These are phyloP conservation scores for Drosophila mauritiana DNA, from an alignment of 1,140 invertebrate genomes.

Conservation along the genomic window DNA sequence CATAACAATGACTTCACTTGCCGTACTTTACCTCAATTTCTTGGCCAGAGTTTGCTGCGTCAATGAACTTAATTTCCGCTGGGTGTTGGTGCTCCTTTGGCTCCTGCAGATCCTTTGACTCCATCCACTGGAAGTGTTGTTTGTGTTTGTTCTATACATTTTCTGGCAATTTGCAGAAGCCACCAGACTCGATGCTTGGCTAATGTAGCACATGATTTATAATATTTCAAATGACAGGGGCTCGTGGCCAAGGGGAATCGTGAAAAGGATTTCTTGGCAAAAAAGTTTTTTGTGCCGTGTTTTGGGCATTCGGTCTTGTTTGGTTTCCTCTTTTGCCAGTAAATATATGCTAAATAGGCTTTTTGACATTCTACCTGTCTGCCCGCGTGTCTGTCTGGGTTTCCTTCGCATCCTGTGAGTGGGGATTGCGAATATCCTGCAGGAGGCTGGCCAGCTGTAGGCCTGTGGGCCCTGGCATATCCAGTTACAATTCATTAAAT, in stretches of 20 bases:
- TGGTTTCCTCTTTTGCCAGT: constrained; percentile 44
- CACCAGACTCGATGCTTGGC: constrained; percentile 63
- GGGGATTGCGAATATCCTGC: not conserved
- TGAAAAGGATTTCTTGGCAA: constrained; percentile 62
- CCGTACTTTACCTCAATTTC: constrained; percentile 5
- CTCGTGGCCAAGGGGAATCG: constrained; percentile 3
- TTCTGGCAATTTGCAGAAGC: constrained; percentile 76
- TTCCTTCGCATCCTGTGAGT: not conserved
- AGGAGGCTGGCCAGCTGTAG: constrained; percentile 37
- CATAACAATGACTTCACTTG: constrained; percentile 13
- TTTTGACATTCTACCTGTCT: constrained; percentile 81
- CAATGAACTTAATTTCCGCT: constrained; percentile 39
- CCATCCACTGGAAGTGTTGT: constrained; percentile 4
- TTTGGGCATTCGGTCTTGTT: constrained; percentile 7
- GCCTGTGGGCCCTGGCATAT: constrained; percentile 47
- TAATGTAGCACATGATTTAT: constrained; percentile 83
- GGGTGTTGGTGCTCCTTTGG: constrained; percentile 14
- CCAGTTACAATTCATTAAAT: constrained; percentile 84
- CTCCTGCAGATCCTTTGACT: not conserved
- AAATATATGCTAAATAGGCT: constrained; percentile 83
- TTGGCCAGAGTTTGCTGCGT: constrained; percentile 32
- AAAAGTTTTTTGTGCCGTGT: constrained; percentile 25
- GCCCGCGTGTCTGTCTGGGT: constrained; percentile 21
- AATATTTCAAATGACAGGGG: constrained; percentile 77
- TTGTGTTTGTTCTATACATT: constrained; percentile 74